A percentile compares a stretch with the other conserved stretches of the same genome.
Evolutionary conservation across 2,888 invertebrate genomes (phyloP).

Genomic region (Agrotis puta): DNA sequence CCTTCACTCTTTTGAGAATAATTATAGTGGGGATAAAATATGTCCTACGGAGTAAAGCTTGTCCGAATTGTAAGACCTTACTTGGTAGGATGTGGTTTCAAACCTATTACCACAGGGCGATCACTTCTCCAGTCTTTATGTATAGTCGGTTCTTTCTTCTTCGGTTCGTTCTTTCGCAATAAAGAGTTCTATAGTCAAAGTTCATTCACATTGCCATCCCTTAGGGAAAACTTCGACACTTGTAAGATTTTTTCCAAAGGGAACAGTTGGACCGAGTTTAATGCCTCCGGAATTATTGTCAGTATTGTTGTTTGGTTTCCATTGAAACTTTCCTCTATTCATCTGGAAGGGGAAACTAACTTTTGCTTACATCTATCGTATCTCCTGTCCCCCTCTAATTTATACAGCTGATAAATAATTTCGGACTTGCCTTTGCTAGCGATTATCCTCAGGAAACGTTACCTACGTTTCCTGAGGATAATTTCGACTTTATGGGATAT

Average conservation of each 20-base stretch:
- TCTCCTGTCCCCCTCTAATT: background rate
- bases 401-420: background rate
- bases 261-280: slow-evolving; percentile 24
- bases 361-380: background rate
- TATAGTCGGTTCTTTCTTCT: background rate
- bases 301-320: slow-evolving; percentile 28
- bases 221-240: slow-evolving; percentile 32
- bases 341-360: slow-evolving; percentile 7
- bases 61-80: too few species aligned
- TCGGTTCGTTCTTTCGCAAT: background rate
- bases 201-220: slow-evolving; percentile 28
- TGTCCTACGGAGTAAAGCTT: too few species aligned
- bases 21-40: too few species aligned
- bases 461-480: too few species aligned
- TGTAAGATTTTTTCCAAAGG: slow-evolving; percentile 27
- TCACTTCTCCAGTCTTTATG: too few species aligned
- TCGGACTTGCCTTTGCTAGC: too few species aligned
- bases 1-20: too few species aligned
- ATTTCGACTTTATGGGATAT: too few species aligned
- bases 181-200: slow-evolving; percentile 9
- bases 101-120: too few species aligned
- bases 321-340: slow-evolving; percentile 16
- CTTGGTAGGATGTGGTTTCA: too few species aligned
- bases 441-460: too few species aligned
- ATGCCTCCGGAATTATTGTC: slow-evolving; percentile 27